Conservation (phyloP, 2,113 vertebrate species). For the Microtus ochrogaster region DNA sequence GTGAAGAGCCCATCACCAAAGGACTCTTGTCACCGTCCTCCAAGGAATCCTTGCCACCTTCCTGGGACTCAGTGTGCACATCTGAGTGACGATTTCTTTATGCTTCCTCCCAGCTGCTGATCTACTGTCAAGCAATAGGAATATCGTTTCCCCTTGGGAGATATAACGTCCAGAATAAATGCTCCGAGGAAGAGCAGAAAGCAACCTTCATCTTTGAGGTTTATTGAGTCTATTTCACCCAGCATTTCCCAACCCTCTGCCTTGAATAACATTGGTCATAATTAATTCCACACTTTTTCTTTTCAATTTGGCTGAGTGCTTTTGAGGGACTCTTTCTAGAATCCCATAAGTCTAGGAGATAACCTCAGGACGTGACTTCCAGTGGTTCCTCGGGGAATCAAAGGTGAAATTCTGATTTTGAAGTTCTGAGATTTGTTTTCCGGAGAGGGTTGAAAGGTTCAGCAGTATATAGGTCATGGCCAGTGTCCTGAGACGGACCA, state of each 20-base stretch:
- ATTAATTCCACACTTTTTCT: background rate
- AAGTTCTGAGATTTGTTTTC: background rate
- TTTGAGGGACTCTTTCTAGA: background rate
- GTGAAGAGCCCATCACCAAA: background rate
- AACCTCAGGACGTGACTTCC: background rate
- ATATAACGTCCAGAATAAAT: background rate
- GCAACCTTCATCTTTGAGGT: background rate
- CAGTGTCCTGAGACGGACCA: slow-evolving; percentile 48
- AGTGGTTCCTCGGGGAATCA: background rate
- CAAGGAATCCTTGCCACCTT: background rate
- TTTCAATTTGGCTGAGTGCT: background rate
- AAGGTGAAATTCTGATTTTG: background rate
- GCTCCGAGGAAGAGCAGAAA: background rate
- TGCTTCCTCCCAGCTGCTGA: background rate
- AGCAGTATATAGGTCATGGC: background rate
- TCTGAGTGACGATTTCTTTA: background rate
- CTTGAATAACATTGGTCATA: slow-evolving; percentile 18
- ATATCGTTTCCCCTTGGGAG: background rate
- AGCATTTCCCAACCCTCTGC: background rate
- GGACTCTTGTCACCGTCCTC: background rate
- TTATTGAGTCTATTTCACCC: slow-evolving; percentile 13
- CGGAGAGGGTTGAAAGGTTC: background rate
- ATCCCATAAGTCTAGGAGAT: background rate
- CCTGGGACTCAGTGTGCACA: slow-evolving; percentile 1
- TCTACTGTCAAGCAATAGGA: background rate